Base-by-base conservation (phyloP, 2,888 invertebrate genomes). In the Tetragonisca angustula region DNA sequence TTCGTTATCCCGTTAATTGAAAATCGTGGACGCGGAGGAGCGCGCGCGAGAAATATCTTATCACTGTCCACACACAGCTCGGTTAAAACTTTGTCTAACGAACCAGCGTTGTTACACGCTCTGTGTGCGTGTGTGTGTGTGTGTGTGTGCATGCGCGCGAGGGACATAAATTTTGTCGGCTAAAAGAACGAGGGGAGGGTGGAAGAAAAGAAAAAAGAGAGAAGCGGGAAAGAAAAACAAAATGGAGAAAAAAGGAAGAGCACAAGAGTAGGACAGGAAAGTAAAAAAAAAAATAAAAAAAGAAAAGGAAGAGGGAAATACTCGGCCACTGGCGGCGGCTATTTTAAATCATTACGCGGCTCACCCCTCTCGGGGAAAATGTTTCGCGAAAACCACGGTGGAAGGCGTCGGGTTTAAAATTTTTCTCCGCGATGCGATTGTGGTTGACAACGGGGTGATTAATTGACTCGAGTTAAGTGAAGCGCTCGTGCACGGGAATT, bases 341-440 rank as follows among this genome's bases (percentile, higher is more conserved):
- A 61, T 72, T 80, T 81, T 81, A 81, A 81, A 81, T 81, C 61
- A 68, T 81, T 72, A 68, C 69, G 24, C 19, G 54, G n/a, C 50
- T 24, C 52, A 17, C 17, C 52, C 19, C 61, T 64, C 61, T 21
- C 32, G 65, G 81, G 49, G 15, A 54, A 49, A 71, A 65, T 36
- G 36, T 81, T 81, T 67, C 59, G 59, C 21, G 24, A 24, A 27
- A 19, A 43, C n/a, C 56, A 49, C 64, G n/a, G 67, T 21, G 59
- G 79, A 71, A 43, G 50, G 43, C 54, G 67, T 59, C 67, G 32
- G 80, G 81, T 81, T 81, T 80, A 62, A 81, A 81, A 81, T 81
- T 72, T 80, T 81, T 81, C 56, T 24, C 64, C 64, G 59, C 65
- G 65, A 71, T 80, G 65, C 56, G 36, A 80, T 79, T 71, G 80